Evolutionary conservation across 2,113 vertebrate genomes (phyloP).

Genomic region (Salvator merianae): DNA sequence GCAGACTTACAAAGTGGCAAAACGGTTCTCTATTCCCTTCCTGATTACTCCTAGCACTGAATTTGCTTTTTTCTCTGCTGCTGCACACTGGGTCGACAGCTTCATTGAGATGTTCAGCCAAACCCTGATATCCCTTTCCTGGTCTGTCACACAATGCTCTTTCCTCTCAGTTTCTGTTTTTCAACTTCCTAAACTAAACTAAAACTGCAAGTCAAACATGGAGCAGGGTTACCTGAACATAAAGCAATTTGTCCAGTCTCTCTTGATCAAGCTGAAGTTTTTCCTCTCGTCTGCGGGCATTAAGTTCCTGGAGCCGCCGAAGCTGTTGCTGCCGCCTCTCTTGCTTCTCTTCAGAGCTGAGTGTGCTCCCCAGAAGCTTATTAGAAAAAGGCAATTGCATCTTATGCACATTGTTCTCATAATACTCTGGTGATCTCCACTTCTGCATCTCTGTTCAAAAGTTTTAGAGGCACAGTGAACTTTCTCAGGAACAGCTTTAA

Average conservation of each 20-base stretch:
- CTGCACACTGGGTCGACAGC: no score
- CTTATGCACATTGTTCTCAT: constrained; percentile 90
- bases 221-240: constrained; percentile 80
- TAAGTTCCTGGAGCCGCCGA: constrained; percentile 91
- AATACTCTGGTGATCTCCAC: constrained; percentile 92
- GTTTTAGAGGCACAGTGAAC: constrained; percentile 35
- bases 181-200: neutral
- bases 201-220: fast-evolving
- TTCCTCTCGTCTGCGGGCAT: constrained; percentile 89
- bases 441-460: constrained; percentile 85
- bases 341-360: constrained; percentile 88
- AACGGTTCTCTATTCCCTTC: no score
- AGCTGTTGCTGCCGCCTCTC: constrained; percentile 92
- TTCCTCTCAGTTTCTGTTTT: neutral
- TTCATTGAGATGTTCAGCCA: no score
- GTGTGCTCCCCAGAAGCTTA: constrained; percentile 83
- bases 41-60: no score
- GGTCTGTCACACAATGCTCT: neutral
- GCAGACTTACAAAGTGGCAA: no score
- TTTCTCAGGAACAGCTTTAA: neutral
- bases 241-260: constrained; percentile 85
- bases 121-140: no score
- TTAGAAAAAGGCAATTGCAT: constrained; percentile 94
- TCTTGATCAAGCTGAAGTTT: constrained; percentile 94
- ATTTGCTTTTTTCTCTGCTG: no score